Percentiles rank a stretch among this genome's conserved stretches.
Evolutionary conservation across 2,113 vertebrate species (phyloP).

Genomic region (Tricholaema leucomelas): DNA sequence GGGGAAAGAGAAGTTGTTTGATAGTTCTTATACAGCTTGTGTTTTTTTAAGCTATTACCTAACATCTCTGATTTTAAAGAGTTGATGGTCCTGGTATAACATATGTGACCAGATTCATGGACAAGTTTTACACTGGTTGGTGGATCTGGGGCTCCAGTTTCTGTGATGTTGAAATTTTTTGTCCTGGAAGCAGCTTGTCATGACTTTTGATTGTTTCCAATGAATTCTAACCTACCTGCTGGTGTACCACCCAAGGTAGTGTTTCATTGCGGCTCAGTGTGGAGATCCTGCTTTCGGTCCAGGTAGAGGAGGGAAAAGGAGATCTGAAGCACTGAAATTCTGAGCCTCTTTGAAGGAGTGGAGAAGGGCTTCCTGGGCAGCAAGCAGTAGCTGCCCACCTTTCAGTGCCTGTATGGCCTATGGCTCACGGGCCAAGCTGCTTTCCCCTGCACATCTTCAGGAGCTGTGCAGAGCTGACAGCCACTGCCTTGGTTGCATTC

Average conservation of each 20-base stretch:
- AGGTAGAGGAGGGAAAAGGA: background rate
- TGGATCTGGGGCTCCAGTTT: background rate
- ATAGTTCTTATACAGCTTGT: background rate
- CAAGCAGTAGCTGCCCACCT: background rate
- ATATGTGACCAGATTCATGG: background rate
- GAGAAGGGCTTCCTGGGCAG: background rate
- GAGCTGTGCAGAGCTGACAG: background rate
- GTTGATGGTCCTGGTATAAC: background rate
- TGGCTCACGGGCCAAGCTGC: background rate
- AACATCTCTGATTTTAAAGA: background rate
- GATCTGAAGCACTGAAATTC: background rate
- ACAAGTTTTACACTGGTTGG: background rate
- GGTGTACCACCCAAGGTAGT: background rate
- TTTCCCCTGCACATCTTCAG: background rate
- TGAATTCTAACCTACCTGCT: background rate
- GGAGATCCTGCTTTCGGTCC: background rate
- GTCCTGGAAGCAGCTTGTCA: background rate
- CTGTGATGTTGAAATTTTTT: background rate
- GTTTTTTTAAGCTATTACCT: background rate
- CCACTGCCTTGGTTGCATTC: accelerated
- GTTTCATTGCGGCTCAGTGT: background rate
- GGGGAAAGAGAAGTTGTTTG: background rate
- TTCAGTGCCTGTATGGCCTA: background rate
- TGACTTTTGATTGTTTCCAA: background rate
- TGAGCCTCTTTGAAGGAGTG: background rate